Evolutionary conservation across 2,888 invertebrate genomes (phyloP).

Genomic region (Cosmorhoe ocellata): DNA sequence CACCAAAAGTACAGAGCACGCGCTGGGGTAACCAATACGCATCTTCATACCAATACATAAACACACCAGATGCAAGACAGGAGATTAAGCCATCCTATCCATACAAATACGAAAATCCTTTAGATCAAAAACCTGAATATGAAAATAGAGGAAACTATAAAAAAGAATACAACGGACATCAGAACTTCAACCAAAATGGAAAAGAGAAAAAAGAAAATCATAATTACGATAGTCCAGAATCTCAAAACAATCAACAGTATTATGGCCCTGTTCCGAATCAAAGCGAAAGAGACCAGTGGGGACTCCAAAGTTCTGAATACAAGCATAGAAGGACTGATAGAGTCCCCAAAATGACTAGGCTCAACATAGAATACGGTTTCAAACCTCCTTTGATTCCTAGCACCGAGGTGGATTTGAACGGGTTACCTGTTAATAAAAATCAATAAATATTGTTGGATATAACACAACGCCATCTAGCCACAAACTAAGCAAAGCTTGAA

Average conservation of each 20-base stretch:
- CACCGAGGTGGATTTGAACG: conserved; percentile 89
- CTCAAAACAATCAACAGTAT: conserved; percentile 18
- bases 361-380: conserved; percentile 91
- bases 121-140: conserved; percentile 27
- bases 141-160: conserved; percentile 8
- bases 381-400: conserved; percentile 92
- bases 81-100: conserved; percentile 22
- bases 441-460: no score
- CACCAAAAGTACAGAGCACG: conserved; percentile 42
- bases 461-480: no score
- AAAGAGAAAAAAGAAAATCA: conserved; percentile 25
- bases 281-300: conserved; percentile 50
- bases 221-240: conserved; percentile 23
- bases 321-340: conserved; percentile 81
- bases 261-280: conserved; percentile 79
- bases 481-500: no score
- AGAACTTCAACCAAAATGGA: background rate
- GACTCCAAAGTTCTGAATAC: conserved; percentile 48
- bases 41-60: conserved; percentile 63
- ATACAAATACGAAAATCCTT: conserved; percentile 30
- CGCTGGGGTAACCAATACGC: conserved; percentile 70
- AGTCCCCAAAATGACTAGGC: conserved; percentile 67
- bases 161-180: background rate
- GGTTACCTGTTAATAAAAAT: conserved; percentile 80
- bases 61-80: conserved; percentile 38